A percentile compares a stretch with the other conserved stretches of the same genome.
Conservation (phyloP, 2,888 invertebrate genomes). For the Andrena bucephala region DNA sequence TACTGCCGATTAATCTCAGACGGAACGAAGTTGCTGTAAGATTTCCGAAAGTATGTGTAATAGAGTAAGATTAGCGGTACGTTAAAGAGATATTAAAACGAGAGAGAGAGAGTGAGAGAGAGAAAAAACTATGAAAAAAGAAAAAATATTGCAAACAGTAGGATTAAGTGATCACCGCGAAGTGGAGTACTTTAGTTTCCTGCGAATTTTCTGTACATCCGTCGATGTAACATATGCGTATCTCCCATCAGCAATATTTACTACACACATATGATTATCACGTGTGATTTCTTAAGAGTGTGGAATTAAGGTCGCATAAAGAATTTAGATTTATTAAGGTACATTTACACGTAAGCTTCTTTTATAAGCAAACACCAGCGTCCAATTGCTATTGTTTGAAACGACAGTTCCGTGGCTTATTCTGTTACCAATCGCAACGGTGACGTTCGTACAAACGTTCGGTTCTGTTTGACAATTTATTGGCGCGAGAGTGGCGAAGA, state of each 20-base stretch:
- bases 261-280: constrained; percentile 24
- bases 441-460: not conserved
- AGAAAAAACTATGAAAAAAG: constrained; percentile 2
- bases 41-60: constrained; percentile 61
- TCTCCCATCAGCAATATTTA: constrained; percentile 53
- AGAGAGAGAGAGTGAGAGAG: not conserved
- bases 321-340: constrained; percentile 46
- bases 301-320: constrained; percentile 33
- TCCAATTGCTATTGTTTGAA: constrained; percentile 38
- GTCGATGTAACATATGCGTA: constrained; percentile 48
- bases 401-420: constrained; percentile 37
- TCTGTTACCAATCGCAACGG: constrained; percentile 17
- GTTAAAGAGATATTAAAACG: constrained; percentile 27
- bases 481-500: not conserved
- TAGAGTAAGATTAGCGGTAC: constrained; percentile 55
- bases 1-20: constrained; percentile 57
- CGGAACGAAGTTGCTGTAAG: constrained; percentile 46
- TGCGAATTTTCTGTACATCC: constrained; percentile 53
- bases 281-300: constrained; percentile 45
- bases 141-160: constrained; percentile 41
- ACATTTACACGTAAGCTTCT: constrained; percentile 46
- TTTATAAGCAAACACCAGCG: constrained; percentile 33
- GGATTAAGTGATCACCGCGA: constrained; percentile 45
- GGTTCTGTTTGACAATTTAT: not conserved
- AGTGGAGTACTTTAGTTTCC: constrained; percentile 64